phyloP scores from a whole-genome alignment of 2,113 vertebrate species.

The Macquaria australasica region DNA sequence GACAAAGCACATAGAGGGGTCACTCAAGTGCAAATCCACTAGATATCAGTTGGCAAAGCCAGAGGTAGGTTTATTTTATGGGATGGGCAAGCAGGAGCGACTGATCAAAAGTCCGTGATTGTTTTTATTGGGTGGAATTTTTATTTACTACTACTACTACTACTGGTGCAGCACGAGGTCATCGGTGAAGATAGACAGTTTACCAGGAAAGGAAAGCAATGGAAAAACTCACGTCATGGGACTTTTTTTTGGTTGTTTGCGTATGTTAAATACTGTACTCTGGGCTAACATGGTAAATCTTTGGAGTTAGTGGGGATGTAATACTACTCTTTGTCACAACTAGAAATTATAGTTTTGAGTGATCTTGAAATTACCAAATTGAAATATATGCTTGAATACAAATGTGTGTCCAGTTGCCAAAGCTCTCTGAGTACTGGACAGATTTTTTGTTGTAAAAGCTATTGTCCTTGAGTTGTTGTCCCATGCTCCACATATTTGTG shows the following conservation, averaged over 20 bases:
- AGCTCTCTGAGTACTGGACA: not conserved
- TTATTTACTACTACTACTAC: constrained; percentile 2
- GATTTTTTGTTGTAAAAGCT: not conserved
- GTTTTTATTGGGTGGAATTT: constrained; percentile 16
- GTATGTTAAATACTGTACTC: not conserved
- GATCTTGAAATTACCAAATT: not conserved
- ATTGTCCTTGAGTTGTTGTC: not conserved
- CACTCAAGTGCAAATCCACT: not conserved
- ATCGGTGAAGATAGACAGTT: constrained; percentile 2
- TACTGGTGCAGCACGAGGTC: constrained; percentile 17
- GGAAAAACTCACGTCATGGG: constrained; percentile 9
- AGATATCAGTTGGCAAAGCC: not conserved
- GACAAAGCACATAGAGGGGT: constrained; percentile 7
- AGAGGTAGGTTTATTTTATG: constrained; percentile 4
- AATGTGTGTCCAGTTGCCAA: not conserved
- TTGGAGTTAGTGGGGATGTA: not conserved
- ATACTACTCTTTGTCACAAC: not conserved
- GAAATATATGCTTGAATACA: not conserved
- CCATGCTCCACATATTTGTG: not conserved
- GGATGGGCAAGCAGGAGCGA: constrained; percentile 5
- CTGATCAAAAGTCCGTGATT: not conserved
- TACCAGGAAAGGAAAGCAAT: constrained; percentile 39
- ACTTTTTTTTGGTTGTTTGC: not conserved
- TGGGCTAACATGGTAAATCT: not conserved
- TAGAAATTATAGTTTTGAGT: not conserved